These are phyloP conservation scores for Tetrax tetrax DNA, from an alignment of 2,113 vertebrate genomes.

Conservation along the genomic window DNA sequence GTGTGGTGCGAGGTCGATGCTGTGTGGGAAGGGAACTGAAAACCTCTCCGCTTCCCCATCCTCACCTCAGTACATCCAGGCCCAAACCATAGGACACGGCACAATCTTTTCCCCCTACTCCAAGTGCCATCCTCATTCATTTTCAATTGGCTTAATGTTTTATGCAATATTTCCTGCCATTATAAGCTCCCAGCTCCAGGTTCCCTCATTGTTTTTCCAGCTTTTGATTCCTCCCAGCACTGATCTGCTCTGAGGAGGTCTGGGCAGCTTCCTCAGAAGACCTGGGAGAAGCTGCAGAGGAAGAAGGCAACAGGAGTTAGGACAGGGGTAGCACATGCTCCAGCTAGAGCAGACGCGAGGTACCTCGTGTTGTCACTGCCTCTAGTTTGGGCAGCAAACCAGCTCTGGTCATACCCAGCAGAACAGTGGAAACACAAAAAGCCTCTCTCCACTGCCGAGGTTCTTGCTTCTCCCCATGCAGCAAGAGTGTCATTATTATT, in stretches of 20 bases:
- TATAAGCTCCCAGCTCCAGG: neutral
- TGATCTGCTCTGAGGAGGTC: neutral
- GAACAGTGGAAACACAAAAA: neutral
- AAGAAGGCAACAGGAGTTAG: neutral
- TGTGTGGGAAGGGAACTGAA: neutral
- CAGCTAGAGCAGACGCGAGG: neutral
- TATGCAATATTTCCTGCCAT: neutral
- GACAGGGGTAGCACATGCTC: neutral
- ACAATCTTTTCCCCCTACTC: neutral
- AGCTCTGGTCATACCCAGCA: neutral
- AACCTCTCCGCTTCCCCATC: neutral
- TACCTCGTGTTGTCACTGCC: neutral
- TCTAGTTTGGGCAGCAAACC: neutral
- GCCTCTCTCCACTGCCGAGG: fast-evolving
- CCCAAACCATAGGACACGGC: neutral
- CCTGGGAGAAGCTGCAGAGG: neutral
- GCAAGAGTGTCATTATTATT: neutral
- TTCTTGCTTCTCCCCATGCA: neutral
- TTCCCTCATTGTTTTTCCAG: neutral
- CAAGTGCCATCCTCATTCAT: neutral
- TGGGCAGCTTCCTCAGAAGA: neutral
- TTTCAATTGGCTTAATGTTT: neutral
- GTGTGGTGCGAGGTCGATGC: fast-evolving
- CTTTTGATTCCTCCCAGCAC: neutral
- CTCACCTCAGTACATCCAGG: neutral